These are phyloP conservation scores for Hirundo rustica DNA, from an alignment of 2,797 vertebrate genomes.

Conservation along the genomic window DNA sequence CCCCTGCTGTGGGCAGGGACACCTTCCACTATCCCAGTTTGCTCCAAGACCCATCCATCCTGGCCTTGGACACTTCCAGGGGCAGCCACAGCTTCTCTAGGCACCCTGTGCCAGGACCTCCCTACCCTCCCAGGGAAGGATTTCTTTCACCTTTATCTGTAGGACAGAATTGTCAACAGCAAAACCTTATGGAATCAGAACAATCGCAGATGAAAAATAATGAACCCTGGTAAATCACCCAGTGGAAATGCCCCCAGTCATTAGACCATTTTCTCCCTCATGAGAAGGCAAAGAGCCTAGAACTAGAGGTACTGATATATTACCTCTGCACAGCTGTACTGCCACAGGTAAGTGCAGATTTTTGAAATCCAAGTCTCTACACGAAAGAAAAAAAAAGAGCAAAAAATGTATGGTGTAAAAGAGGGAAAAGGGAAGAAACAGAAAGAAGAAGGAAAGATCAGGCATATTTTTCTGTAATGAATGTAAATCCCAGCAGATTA, in stretches of 20 bases:
- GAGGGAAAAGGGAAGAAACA: not conserved
- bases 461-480: not conserved
- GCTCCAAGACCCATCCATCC: accelerated
- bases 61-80: not conserved
- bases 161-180: not conserved
- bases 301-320: not conserved
- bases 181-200: not conserved
- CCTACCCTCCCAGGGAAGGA: not conserved
- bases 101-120: not conserved
- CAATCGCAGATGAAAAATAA: not conserved
- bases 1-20: not conserved
- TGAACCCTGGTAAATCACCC: not conserved
- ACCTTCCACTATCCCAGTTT: accelerated
- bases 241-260: not conserved
- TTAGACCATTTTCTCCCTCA: not conserved
- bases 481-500: not conserved
- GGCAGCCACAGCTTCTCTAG: not conserved
- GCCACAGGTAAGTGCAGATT: not conserved
- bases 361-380: not conserved
- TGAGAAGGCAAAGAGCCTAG: not conserved
- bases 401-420: not conserved
- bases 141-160: not conserved
- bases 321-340: not conserved
- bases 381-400: not conserved
- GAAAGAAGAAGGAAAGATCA: not conserved